Evolutionary conservation across 2,797 vertebrate genomes (phyloP).

Genomic region (Ciconia nigra): DNA sequence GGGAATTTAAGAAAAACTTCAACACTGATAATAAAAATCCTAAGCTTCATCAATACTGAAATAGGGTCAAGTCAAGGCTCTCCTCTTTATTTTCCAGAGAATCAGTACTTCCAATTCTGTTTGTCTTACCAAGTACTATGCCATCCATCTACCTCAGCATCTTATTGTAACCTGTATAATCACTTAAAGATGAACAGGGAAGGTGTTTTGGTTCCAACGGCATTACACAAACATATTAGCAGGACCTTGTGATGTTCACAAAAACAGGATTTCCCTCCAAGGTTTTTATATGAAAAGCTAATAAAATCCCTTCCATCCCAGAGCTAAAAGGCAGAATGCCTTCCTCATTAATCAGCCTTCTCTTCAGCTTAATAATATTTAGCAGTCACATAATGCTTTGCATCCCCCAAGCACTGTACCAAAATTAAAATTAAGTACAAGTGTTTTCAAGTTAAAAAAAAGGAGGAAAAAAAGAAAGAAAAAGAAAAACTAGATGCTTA

Average conservation of each 20-base stretch:
- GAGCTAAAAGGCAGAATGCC: neutral
- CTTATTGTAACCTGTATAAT: neutral
- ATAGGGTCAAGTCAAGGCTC: neutral
- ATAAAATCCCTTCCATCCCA: neutral
- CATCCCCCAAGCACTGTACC: neutral
- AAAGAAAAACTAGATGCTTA: neutral
- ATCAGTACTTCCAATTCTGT: neutral
- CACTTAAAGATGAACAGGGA: neutral
- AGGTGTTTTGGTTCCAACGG: neutral
- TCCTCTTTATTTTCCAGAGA: neutral
- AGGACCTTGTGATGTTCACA: neutral
- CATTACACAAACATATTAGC: neutral
- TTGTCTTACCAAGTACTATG: neutral
- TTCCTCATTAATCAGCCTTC: constrained; percentile 1
- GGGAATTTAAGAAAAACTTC: neutral
- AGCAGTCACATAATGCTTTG: neutral
- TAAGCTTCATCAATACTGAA: neutral
- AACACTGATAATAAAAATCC: neutral
- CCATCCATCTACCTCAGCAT: neutral
- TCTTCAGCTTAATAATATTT: neutral
- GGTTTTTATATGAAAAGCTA: neutral
- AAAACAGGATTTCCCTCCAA: neutral
- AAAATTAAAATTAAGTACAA: neutral
- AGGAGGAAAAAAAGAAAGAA: no score
- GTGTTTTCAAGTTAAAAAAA: neutral